A percentile compares a stretch with the other conserved stretches of the same genome.
Evolutionary conservation across 1,140 invertebrate species (phyloP).

Genomic region (Lordiphosa stackelbergi): DNA sequence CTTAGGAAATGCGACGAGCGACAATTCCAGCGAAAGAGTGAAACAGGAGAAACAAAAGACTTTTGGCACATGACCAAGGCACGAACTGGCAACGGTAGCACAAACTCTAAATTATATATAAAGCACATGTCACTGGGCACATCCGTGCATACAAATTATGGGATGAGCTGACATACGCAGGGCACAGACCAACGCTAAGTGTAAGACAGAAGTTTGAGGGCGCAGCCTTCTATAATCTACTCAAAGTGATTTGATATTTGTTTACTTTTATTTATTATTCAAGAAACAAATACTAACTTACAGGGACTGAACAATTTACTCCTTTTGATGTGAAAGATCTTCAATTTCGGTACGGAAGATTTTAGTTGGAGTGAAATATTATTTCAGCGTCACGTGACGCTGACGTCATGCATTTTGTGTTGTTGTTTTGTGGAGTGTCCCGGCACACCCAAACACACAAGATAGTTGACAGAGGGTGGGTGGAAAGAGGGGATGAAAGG

Average conservation of each 20-base stretch:
- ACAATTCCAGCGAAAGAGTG: slow-evolving; percentile 56
- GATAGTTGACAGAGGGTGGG: too few relatives aligned
- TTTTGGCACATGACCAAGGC: slow-evolving; percentile 57
- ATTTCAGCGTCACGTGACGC: too few relatives aligned
- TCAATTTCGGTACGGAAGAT: too few relatives aligned
- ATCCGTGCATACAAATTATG: slow-evolving; percentile 68
- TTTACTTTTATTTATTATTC: too few relatives aligned
- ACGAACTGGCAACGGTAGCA: slow-evolving; percentile 55
- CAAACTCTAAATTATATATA: slow-evolving; percentile 75
- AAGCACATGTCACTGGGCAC: slow-evolving; percentile 73
- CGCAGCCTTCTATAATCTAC: slow-evolving; percentile 27
- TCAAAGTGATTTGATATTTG: slow-evolving; percentile 7
- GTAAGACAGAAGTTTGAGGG: slow-evolving; percentile 34
- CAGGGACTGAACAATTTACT: too few relatives aligned
- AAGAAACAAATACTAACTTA: too few relatives aligned
- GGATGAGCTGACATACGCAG: slow-evolving; percentile 61
- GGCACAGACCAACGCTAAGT: slow-evolving; percentile 41
- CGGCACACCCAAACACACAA: too few relatives aligned
- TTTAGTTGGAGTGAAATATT: too few relatives aligned
- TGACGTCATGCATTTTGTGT: too few relatives aligned
- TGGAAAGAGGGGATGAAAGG: too few relatives aligned
- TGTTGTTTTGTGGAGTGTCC: too few relatives aligned
- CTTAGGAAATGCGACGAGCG: slow-evolving; percentile 60
- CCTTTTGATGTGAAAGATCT: too few relatives aligned
- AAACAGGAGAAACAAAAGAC: slow-evolving; percentile 37